Evolutionary conservation across 2,888 invertebrate genomes (phyloP).

Genomic region (Lasioglossum figueresi): DNA sequence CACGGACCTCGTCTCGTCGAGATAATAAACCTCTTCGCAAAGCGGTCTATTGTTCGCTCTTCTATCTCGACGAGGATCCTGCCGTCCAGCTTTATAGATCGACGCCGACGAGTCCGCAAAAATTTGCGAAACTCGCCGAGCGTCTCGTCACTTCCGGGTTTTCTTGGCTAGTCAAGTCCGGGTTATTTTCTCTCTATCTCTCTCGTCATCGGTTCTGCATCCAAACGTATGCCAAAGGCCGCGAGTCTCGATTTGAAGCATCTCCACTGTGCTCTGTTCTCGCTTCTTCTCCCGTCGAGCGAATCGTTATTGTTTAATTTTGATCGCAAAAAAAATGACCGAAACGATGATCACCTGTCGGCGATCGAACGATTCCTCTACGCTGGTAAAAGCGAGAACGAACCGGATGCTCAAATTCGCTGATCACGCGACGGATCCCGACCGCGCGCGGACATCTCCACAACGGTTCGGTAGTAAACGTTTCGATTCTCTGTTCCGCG

Average conservation of each 20-base stretch:
- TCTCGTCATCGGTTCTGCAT: constrained; percentile 73
- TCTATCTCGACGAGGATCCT: background rate
- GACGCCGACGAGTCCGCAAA: constrained; percentile 52
- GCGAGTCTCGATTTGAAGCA: constrained; percentile 66
- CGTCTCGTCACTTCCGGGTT: constrained; percentile 66
- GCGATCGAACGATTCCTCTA: constrained; percentile 47
- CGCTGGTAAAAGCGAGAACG: constrained; percentile 10
- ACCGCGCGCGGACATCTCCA: constrained; percentile 31
- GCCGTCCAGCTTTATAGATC: background rate
- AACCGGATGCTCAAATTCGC: constrained; percentile 3
- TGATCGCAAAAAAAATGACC: background rate
- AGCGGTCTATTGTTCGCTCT: background rate
- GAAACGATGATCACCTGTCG: background rate
- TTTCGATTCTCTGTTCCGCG: constrained; percentile 7
- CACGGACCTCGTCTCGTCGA: background rate
- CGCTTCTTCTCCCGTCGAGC: constrained; percentile 43
- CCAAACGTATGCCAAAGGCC: constrained; percentile 82
- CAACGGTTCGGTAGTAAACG: constrained; percentile 53
- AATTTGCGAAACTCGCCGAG: constrained; percentile 30
- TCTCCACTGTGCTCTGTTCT: constrained; percentile 24
- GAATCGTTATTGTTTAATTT: constrained; percentile 31
- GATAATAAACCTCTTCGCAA: background rate
- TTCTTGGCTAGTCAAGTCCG: constrained; percentile 68
- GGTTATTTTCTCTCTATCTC: constrained; percentile 14
- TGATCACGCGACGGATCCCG: constrained; percentile 36